Conservation (phyloP, 2,888 invertebrate species). For the Chrysolina americana region DNA sequence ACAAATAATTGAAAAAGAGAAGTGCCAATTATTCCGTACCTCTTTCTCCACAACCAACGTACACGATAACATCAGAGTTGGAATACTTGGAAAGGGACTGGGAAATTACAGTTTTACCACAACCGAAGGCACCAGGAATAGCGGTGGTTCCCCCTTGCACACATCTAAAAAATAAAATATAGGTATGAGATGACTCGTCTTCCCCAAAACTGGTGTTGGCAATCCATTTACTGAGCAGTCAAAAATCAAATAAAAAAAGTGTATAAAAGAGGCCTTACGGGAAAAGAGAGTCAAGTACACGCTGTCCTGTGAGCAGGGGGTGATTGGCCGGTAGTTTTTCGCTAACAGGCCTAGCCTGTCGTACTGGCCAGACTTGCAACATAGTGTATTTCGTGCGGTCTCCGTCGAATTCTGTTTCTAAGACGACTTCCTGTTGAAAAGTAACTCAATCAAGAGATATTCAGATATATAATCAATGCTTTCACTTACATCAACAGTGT, state of each 20-base stretch:
- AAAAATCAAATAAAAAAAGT: too few relatives aligned
- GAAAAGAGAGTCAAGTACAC: slow-evolving; percentile 98
- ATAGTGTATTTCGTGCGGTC: slow-evolving; percentile 92
- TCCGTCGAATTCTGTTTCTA: slow-evolving; percentile 99
- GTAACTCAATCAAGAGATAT: slow-evolving; percentile 23
- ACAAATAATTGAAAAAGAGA: neutral
- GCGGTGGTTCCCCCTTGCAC: slow-evolving; percentile 99
- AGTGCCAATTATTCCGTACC: slow-evolving; percentile 68
- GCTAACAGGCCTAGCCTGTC: slow-evolving; percentile 95
- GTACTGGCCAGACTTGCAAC: slow-evolving; percentile 99
- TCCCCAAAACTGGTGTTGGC: too few relatives aligned
- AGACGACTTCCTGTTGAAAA: slow-evolving; percentile 85
- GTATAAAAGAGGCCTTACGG: slow-evolving; percentile 78
- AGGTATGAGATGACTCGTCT: too few relatives aligned
- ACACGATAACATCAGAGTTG: slow-evolving; percentile 99
- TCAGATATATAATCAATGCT: neutral
- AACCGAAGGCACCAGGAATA: slow-evolving; percentile 99
- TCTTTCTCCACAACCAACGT: slow-evolving; percentile 99
- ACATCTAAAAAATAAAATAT: slow-evolving; percentile 74
- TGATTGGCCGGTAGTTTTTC: slow-evolving; percentile 99
- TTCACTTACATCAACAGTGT: slow-evolving; percentile 87
- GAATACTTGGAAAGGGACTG: slow-evolving; percentile 99
- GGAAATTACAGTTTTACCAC: slow-evolving; percentile 99
- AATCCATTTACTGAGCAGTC: too few relatives aligned
- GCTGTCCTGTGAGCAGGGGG: slow-evolving; percentile 97